Evolutionary conservation across 1,140 invertebrate genomes (phyloP), one percentile per base, ranked within the genome.

Genomic region (Panagrolaimus sp.): DNA sequence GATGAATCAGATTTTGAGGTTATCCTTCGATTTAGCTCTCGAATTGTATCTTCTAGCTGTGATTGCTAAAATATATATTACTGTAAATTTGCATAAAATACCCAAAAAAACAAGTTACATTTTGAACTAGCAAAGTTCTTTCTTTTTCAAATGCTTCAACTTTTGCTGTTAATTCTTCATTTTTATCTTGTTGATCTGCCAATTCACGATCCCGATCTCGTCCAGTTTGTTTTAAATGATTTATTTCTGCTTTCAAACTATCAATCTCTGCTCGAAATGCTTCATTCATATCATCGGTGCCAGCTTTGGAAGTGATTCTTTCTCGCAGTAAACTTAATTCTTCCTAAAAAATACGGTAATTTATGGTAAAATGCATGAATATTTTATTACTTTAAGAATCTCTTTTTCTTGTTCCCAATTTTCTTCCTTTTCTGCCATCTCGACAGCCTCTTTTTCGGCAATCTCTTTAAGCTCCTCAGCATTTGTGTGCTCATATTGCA

Each of bases 241-340:
- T 47, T 46, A 83, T 81, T 67, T 81, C 79, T 12, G 77, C 76
- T 32, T 79, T 76, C 55, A 81, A 68, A 67, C 73, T 80, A 55
- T 83, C 79, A 52, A 83, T 81, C 63, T 81, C 81, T 10, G 72
- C 79, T 26, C 79, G 69, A 43, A 81, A 83, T 9, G 81, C 77
- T 71, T 83, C 78, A 65, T 78, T 81, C 24, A 70, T 69, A 24
- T 71, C 71, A 38, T 69, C 66, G 15, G 72, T 52, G 43, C 71
- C 76, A 4, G 78, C 81, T 69, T 68, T 65, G 17, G 58, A 66
- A 12, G 78, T 82, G 15, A 76, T 81, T 63, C 73, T 52, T 26
- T 83, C 79, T 44, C 76, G 75, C 12, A 83, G 63, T 17, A 12
- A 24, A 38, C 45, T 73, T n/a, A 83, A 43, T 45, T 80, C 80